phyloP scores from a whole-genome alignment of 2,888 invertebrate genomes.

The Laspeyria flexula region DNA sequence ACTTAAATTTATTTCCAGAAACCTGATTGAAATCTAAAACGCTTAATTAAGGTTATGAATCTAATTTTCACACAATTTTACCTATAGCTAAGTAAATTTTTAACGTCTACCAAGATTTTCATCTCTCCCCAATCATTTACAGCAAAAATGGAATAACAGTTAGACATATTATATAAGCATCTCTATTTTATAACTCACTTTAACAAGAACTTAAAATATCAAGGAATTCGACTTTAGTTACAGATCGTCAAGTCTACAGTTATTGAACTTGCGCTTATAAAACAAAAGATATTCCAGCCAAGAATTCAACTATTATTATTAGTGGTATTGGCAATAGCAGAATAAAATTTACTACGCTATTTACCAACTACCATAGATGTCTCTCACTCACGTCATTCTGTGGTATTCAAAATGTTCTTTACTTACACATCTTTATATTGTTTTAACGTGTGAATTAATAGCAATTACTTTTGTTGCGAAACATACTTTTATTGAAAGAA shows the following conservation, averaged over 20 bases:
- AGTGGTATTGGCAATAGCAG: conserved; percentile 20
- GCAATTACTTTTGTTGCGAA: too few species aligned
- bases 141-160: neutral
- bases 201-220: too few species aligned
- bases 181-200: too few species aligned
- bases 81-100: too few species aligned
- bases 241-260: conserved; percentile 26
- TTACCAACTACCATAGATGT: conserved; percentile 24
- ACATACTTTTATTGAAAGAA: too few species aligned
- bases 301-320: conserved; percentile 17
- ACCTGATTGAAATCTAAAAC: too few species aligned
- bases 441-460: too few species aligned
- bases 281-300: conserved; percentile 4
- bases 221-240: conserved; percentile 30
- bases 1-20: too few species aligned
- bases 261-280: conserved; percentile 20
- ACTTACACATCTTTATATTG: conserved; percentile 24
- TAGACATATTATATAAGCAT: neutral
- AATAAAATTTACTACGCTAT: conserved; percentile 41
- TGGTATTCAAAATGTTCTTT: conserved; percentile 33
- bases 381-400: conserved; percentile 29
- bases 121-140: too few species aligned
- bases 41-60: too few species aligned
- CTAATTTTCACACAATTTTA: too few species aligned
- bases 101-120: too few species aligned